Percentiles rank a stretch among this genome's conserved stretches.
These are phyloP conservation scores for Chymomyza amoena DNA, from an alignment of 2,888 invertebrate genomes.

Conservation along the genomic window DNA sequence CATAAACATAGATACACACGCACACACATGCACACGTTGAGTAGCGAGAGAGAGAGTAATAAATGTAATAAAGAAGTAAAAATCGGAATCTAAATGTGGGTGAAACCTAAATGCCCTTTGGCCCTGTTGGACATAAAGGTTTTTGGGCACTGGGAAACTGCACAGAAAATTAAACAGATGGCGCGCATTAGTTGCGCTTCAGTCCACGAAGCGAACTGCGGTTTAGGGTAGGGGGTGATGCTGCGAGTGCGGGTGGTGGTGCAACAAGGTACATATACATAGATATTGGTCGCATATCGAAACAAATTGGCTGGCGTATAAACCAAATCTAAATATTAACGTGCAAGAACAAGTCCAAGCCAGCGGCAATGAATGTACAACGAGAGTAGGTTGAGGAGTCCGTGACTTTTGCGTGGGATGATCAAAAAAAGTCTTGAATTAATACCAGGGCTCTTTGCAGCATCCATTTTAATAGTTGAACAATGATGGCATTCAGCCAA, in stretches of 20 bases:
- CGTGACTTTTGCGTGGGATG: not conserved
- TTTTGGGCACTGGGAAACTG: not conserved
- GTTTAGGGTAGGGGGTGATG: not conserved
- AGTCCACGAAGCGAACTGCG: slow-evolving; percentile 32
- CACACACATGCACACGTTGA: slow-evolving; percentile 4
- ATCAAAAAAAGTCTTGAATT: too few species aligned
- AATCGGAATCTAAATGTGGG: slow-evolving; percentile 32
- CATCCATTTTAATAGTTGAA: too few species aligned
- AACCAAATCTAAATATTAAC: slow-evolving; percentile 71
- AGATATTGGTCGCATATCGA: slow-evolving; percentile 40
- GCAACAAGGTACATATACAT: not conserved
- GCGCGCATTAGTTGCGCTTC: slow-evolving; percentile 68
- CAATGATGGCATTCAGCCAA: too few species aligned
- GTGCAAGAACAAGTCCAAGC: slow-evolving; percentile 27
- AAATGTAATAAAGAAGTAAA: slow-evolving; percentile 66
- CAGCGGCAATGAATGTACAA: slow-evolving; percentile 26
- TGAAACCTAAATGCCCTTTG: slow-evolving; percentile 48
- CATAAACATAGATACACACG: slow-evolving; percentile 46
- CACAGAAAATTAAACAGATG: slow-evolving; percentile 69
- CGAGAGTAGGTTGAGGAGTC: slow-evolving; percentile 17
- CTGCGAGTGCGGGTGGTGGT: not conserved
- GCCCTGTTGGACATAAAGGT: slow-evolving; percentile 7
- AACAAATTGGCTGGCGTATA: slow-evolving; percentile 65
- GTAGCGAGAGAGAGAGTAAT: slow-evolving; percentile 25
- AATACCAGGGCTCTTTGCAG: too few species aligned